These are phyloP conservation scores for Danaus plexippus DNA, from an alignment of 1,140 invertebrate species.

Conservation along the genomic window DNA sequence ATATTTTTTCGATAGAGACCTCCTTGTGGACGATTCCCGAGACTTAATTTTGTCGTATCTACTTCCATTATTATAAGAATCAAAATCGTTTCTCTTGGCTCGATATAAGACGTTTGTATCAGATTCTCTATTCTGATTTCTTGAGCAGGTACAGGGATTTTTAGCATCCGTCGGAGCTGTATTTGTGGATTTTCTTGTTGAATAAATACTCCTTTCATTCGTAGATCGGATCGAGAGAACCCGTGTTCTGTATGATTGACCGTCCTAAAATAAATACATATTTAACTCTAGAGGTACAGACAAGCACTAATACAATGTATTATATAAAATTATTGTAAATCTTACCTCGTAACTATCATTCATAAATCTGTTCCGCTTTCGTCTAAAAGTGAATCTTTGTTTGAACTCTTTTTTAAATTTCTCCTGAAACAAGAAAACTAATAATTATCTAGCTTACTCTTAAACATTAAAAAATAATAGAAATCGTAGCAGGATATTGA, in stretches of 20 bases:
- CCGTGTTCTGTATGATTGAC: conserved; percentile 55
- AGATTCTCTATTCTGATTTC: conserved; percentile 35
- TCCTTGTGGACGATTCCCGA: conserved; percentile 24
- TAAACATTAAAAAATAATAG: no score
- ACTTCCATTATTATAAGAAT: conserved; percentile 30
- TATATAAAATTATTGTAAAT: conserved; percentile 1
- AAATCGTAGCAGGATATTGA: no score
- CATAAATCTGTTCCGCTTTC: conserved; percentile 61
- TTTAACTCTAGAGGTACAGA: background rate
- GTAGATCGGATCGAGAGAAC: conserved; percentile 58
- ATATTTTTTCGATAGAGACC: conserved; percentile 11
- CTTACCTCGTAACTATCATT: conserved; percentile 62
- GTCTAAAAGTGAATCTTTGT: conserved; percentile 73
- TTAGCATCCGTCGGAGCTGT: conserved; percentile 32
- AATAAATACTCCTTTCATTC: conserved; percentile 48
- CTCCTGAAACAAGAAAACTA: conserved; percentile 68
- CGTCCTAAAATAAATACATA: conserved; percentile 40
- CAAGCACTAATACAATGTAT: conserved; percentile 3
- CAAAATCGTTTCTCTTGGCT: conserved; percentile 28
- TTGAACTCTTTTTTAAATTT: conserved; percentile 82
- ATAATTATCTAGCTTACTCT: conserved; percentile 3
- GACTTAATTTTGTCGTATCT: conserved; percentile 16
- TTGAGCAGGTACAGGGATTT: conserved; percentile 41
- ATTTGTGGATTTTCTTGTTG: conserved; percentile 50
- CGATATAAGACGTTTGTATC: conserved; percentile 32